These are phyloP conservation scores for Picathartes gymnocephalus DNA, from an alignment of 2,113 vertebrate genomes.

Conservation along the genomic window DNA sequence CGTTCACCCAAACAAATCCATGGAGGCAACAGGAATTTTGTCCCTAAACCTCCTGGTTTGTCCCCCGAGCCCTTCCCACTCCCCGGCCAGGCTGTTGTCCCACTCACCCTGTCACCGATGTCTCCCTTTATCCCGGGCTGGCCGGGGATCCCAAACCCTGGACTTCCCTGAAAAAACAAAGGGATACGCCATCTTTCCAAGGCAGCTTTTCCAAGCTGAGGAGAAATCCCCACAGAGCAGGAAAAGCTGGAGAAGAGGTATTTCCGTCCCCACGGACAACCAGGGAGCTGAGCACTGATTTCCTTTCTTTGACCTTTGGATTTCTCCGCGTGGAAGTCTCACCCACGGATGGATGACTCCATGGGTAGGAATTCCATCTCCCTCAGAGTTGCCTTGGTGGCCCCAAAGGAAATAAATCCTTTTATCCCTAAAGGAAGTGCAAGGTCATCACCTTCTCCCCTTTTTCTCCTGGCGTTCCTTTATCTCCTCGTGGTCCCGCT, in stretches of 20 bases:
- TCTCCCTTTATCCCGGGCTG: slow-evolving; percentile 84
- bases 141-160: slow-evolving; percentile 88
- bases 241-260: background rate
- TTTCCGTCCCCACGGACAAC: background rate
- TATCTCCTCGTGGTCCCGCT: slow-evolving; percentile 76
- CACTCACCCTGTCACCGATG: slow-evolving; percentile 84
- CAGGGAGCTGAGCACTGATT: background rate
- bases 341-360: background rate
- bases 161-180: slow-evolving; percentile 72
- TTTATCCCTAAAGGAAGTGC: background rate
- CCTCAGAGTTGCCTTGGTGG: background rate
- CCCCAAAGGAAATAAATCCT: background rate
- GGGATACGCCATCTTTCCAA: background rate
- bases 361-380: background rate
- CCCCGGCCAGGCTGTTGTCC: background rate
- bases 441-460: slow-evolving; percentile 79
- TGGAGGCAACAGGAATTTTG: background rate
- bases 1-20: background rate
- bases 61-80: background rate
- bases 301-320: background rate
- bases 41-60: background rate
- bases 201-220: background rate
- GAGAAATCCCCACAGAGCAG: background rate
- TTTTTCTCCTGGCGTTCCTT: slow-evolving; percentile 80
- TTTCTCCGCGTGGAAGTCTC: background rate